Percentiles rank a stretch among this genome's conserved stretches.
Conservation (phyloP, 2,797 vertebrate genomes). For the Valencia hispanica region DNA sequence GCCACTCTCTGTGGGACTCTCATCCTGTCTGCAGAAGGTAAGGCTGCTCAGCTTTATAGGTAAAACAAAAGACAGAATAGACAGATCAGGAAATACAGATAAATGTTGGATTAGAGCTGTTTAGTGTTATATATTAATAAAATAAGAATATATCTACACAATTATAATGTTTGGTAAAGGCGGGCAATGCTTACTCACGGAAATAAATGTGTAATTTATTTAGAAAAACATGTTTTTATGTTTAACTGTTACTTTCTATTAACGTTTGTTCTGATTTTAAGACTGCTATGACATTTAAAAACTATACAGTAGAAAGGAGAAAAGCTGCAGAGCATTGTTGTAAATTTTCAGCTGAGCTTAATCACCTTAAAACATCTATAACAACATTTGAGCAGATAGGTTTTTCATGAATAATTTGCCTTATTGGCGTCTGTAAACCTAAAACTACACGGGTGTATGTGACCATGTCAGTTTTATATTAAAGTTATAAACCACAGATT, state of each 20-base stretch:
- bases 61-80: neutral
- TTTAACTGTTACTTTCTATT: too few relatives aligned
- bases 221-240: too few relatives aligned
- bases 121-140: neutral
- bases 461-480: neutral
- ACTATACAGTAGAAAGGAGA: neutral
- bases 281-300: neutral
- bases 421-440: neutral
- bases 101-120: neutral
- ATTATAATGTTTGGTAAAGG: neutral
- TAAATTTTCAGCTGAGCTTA: neutral
- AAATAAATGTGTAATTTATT: neutral
- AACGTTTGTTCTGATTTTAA: neutral
- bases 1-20: constrained; percentile 43
- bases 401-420: neutral
- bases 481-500: neutral
- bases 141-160: neutral
- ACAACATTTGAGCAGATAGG: neutral
- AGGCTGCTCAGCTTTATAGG: constrained; percentile 44
- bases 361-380: neutral
- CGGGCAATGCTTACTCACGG: neutral
- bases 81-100: constrained; percentile 1
- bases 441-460: neutral
- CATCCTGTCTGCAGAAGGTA: constrained; percentile 71
- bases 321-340: neutral